phyloP scores from a whole-genome alignment of 2,113 vertebrate genomes.

The Crypturellus undulatus region DNA sequence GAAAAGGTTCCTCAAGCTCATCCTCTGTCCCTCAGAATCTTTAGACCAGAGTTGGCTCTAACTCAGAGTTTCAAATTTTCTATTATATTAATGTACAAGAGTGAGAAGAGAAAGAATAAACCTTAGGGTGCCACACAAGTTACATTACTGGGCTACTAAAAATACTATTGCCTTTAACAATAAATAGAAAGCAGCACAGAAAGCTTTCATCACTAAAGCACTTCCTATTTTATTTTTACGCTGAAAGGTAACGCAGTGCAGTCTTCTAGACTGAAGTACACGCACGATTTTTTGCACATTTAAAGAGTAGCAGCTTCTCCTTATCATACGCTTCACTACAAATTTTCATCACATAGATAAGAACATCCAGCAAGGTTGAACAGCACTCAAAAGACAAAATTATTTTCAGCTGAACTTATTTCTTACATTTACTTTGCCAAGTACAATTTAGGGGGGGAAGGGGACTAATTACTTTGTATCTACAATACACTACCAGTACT shows the following conservation, averaged over 20 bases:
- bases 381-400: not conserved
- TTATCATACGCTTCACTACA: not conserved
- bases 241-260: not conserved
- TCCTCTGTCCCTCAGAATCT: not conserved
- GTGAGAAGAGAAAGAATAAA: not conserved
- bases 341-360: constrained; percentile 11
- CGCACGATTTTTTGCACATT: not conserved
- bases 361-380: constrained; percentile 1
- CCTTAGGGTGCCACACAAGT: not conserved
- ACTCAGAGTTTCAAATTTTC: not conserved
- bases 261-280: not conserved
- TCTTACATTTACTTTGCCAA: constrained; percentile 23
- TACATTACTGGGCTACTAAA: not conserved
- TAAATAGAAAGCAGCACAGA: not conserved
- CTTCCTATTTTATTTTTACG: not conserved
- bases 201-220: constrained; percentile 11
- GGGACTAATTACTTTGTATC: not conserved
- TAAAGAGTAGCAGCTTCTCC: not conserved
- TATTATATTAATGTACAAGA: not conserved
- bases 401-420: constrained; percentile 2
- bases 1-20: not conserved
- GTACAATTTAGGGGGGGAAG: not conserved
- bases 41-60: not conserved
- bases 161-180: not conserved
- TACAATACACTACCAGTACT: not conserved